Evolutionary conservation across 23 tunicate species (phyloP), one percentile per base, ranked within the genome.

Genomic region (Ascidia mentula): DNA sequence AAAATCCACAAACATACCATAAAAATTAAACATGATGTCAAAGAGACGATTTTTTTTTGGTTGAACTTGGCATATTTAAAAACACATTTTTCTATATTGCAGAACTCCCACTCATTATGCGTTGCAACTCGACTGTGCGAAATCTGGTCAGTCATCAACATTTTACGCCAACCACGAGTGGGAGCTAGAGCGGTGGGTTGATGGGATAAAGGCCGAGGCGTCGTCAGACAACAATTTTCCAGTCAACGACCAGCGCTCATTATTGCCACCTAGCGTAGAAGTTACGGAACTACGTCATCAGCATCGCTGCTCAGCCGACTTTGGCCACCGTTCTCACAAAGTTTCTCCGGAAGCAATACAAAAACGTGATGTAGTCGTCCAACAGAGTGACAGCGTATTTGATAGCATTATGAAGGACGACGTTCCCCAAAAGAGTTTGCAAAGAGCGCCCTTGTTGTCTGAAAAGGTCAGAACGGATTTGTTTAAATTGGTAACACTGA

Each of bases 111-210:
- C 45, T 9, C 75, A 85, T 7, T 86, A 15, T 72, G 82, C 80
- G 0, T 60, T 86, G 31, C 72, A 86, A 59, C 84, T 86, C 65
- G 28, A 72, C 40, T 37, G 80, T 84, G 84, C 90, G 38, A 31
- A 37, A 79, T 78, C 79, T 30, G 80, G 39, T 20, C 36, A 30
- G 60, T 40, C 72, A 4, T 8, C 73, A 0, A 73, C 46, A 20
- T 78, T 86, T 30, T 78, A 86, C 73, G 36, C 75, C 36, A 32
- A 60, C 61, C 84, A 86, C 40, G 74, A 36, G 84, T n/a, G 31
- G 84, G 60, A 78, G 84, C 84, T 86, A 59, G 79, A 86, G 80
- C 46, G 45, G 6, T 86, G 90, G 90, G 80, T 86, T 0, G 80
- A 86, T 28, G 84, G 79, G 20, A 72, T 86, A 5, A 79, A 73